Conservation (phyloP, 2,113 vertebrate species). For the Odontesthes bonariensis region DNA sequence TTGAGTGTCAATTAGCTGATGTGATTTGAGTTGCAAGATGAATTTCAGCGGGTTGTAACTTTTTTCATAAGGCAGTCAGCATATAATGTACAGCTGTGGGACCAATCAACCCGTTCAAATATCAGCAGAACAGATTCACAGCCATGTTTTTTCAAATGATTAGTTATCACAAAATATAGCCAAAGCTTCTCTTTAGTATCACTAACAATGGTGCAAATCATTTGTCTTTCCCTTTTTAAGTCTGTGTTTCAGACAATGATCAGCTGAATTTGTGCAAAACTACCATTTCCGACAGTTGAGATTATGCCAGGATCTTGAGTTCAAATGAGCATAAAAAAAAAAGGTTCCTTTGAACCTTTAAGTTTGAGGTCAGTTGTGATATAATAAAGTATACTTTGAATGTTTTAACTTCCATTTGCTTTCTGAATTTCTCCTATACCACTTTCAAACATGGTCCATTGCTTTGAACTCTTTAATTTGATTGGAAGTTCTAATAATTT, state of each 20-base stretch:
- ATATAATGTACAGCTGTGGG: slow-evolving; percentile 53
- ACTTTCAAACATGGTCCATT: slow-evolving; percentile 9
- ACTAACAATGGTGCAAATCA: not conserved
- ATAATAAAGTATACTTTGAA: slow-evolving; percentile 12
- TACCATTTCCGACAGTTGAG: not conserved
- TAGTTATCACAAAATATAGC: slow-evolving; percentile 1
- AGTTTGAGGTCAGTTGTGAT: not conserved
- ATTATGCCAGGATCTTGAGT: not conserved
- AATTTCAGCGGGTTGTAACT: slow-evolving; percentile 46
- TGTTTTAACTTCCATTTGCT: slow-evolving; percentile 12
- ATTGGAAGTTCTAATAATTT: slow-evolving; percentile 27
- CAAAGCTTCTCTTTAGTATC: slow-evolving; percentile 1
- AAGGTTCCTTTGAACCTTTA: not conserved
- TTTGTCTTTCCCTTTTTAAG: not conserved
- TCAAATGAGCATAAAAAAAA: not conserved
- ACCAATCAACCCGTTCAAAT: slow-evolving; percentile 57
- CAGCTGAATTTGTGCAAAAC: not conserved
- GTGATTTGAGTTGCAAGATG: slow-evolving; percentile 68
- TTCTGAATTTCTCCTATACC: slow-evolving; percentile 22
- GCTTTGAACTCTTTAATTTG: slow-evolving; percentile 25
- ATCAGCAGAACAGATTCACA: slow-evolving; percentile 47
- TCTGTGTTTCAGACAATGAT: not conserved
- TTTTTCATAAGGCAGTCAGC: slow-evolving; percentile 54
- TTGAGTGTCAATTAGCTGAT: slow-evolving; percentile 79
- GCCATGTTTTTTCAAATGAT: slow-evolving; percentile 31